These are phyloP conservation scores for Coregonus clupeaformis DNA, from an alignment of 2,113 vertebrate genomes.

Conservation along the genomic window DNA sequence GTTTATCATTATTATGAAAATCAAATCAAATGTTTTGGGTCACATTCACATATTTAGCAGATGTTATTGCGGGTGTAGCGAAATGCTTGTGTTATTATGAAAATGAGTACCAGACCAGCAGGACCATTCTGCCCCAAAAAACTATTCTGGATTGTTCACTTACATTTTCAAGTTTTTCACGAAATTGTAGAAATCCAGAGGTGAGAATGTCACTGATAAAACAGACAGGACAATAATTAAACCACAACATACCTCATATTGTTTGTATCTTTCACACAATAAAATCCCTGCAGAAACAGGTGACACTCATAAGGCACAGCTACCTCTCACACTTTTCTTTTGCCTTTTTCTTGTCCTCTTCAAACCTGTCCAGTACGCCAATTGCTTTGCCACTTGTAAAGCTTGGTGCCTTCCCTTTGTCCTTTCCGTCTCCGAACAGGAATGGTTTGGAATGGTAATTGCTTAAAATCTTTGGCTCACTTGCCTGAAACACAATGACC, in stretches of 20 bases:
- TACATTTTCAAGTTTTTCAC: conserved; percentile 81
- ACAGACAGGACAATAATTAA: conserved; percentile 24
- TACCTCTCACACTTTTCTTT: conserved; percentile 87
- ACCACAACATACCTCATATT: conserved; percentile 15
- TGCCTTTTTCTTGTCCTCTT: conserved; percentile 82
- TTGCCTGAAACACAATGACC: conserved; percentile 68
- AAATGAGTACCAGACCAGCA: too few species aligned
- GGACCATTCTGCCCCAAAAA: not conserved
- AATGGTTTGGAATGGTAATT: conserved; percentile 88
- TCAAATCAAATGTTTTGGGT: not conserved
- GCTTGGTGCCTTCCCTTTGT: conserved; percentile 60
- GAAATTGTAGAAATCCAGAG: conserved; percentile 74
- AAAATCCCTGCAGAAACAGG: too few species aligned
- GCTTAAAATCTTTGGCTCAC: conserved; percentile 78
- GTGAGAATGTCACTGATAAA: conserved; percentile 79
- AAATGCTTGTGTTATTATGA: not conserved
- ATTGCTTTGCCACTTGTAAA: conserved; percentile 68
- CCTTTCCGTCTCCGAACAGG: conserved; percentile 82
- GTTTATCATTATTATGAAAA: not conserved
- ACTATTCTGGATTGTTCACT: conserved; percentile 51
- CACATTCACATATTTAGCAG: too few species aligned
- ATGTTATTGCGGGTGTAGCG: too few species aligned
- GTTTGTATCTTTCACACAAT: not conserved
- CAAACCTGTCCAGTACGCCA: conserved; percentile 83
- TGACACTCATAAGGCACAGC: not conserved